These are phyloP conservation scores for Caradrina clavipalpis DNA, from an alignment of 2,888 invertebrate species.

Conservation along the genomic window DNA sequence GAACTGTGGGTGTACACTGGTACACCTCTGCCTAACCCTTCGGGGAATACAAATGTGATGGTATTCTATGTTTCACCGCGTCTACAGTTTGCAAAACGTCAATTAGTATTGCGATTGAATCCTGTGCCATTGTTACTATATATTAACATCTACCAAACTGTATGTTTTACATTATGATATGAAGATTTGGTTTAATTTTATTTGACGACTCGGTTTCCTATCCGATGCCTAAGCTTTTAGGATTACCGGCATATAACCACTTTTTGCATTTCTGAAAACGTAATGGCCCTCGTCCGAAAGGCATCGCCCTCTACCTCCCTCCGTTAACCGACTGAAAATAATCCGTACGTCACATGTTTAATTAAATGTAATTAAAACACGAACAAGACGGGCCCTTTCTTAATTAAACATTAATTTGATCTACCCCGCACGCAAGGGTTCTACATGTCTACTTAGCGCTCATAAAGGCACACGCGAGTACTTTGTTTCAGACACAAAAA, in stretches of 20 bases:
- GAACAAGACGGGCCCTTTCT: slow-evolving; percentile 60
- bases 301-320: background rate
- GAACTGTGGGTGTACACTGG: too few species aligned
- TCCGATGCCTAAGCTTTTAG: too few species aligned
- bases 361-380: slow-evolving; percentile 64
- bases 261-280: background rate
- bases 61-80: too few species aligned
- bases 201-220: too few species aligned
- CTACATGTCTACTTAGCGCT: slow-evolving; percentile 37
- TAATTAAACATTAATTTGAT: slow-evolving; percentile 67
- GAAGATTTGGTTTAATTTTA: too few species aligned
- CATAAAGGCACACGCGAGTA: slow-evolving; percentile 6
- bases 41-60: too few species aligned
- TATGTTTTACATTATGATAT: too few species aligned
- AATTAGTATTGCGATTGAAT: too few species aligned
- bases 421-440: slow-evolving; percentile 31
- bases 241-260: background rate
- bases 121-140: too few species aligned
- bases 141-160: too few species aligned
- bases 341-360: slow-evolving; percentile 50
- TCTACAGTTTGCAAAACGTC: too few species aligned
- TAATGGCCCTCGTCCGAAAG: slow-evolving; percentile 1
- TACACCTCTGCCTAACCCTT: too few species aligned
- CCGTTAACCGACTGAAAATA: slow-evolving; percentile 36
- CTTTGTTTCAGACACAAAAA: slow-evolving; percentile 34